phyloP scores from a whole-genome alignment of 2,113 vertebrate species.

The Syngnathoides biaculeatus region DNA sequence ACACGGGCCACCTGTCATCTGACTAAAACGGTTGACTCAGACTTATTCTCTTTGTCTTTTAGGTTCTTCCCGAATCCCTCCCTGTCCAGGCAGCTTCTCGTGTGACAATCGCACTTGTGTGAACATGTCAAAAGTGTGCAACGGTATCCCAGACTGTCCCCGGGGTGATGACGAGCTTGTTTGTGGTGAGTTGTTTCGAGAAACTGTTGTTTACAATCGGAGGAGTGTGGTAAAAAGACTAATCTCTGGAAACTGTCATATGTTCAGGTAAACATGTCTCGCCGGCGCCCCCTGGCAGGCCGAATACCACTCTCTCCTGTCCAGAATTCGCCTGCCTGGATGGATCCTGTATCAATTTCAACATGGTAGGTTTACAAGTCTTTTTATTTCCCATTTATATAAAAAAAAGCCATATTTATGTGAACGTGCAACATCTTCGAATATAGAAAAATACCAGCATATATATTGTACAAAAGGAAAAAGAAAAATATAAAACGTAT shows the following conservation, averaged over 20 bases:
- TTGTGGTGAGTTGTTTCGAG: conserved; percentile 71
- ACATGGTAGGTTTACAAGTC: conserved; percentile 55
- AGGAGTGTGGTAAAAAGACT: not conserved
- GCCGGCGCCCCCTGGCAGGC: conserved; percentile 35
- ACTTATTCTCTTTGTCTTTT: not conserved
- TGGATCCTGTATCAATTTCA: conserved; percentile 79
- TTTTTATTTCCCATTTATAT: not conserved
- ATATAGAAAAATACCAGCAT: too few species aligned
- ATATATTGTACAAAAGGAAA: too few species aligned
- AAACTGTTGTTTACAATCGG: not conserved
- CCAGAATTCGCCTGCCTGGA: conserved; percentile 76
- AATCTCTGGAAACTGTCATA: not conserved
- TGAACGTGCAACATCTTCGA: not conserved
- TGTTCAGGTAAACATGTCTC: conserved; percentile 57
- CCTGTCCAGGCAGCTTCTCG: conserved; percentile 71
- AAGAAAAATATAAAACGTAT: too few species aligned
- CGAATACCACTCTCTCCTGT: conserved; percentile 64
- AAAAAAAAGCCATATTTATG: not conserved
- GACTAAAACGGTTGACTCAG: not conserved
- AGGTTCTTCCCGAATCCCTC: conserved; percentile 76
- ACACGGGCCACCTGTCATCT: not conserved
- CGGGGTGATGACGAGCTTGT: conserved; percentile 77
- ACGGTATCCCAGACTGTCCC: conserved; percentile 73
- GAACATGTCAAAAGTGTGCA: conserved; percentile 70
- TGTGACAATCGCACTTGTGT: conserved; percentile 78